Evolutionary conservation across 1,140 invertebrate species (phyloP).

Genomic region (Doryteuthis pealeii): DNA sequence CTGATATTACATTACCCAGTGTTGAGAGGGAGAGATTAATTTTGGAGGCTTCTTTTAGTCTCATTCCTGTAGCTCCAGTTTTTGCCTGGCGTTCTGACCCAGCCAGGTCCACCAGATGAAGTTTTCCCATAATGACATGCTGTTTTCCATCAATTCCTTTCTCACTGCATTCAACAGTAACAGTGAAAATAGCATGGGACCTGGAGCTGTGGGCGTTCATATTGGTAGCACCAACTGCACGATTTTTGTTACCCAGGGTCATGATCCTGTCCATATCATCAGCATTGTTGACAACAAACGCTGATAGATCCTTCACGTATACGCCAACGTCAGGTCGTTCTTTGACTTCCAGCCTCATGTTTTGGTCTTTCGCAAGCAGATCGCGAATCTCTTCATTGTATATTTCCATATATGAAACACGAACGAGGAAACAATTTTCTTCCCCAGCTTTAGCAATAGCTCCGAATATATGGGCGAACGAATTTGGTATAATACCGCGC

Average conservation of each 20-base stretch:
- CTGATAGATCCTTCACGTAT: slow-evolving; percentile 77
- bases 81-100: slow-evolving; percentile 93
- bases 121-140: slow-evolving; percentile 88
- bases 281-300: slow-evolving; percentile 78
- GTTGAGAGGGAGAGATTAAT: slow-evolving; percentile 92
- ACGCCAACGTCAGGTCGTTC: slow-evolving; percentile 80
- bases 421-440: slow-evolving; percentile 70
- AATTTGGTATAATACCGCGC: slow-evolving; percentile 65
- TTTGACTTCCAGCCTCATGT: slow-evolving; percentile 66
- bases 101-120: slow-evolving; percentile 95
- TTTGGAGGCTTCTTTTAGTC: slow-evolving; percentile 84
- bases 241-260: slow-evolving; percentile 78
- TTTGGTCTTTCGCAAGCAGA: slow-evolving; percentile 86
- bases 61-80: slow-evolving; percentile 82
- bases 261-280: slow-evolving; percentile 81
- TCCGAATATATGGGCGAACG: slow-evolving; percentile 64
- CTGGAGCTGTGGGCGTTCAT: slow-evolving; percentile 79
- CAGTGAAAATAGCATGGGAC: slow-evolving; percentile 95
- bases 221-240: slow-evolving; percentile 70
- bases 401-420: slow-evolving; percentile 92
- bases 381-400: slow-evolving; percentile 98
- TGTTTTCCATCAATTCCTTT: slow-evolving; percentile 86
- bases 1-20: slow-evolving; percentile 91
- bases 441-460: slow-evolving; percentile 76
- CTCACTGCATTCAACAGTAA: slow-evolving; percentile 92